These are phyloP conservation scores for Heterocephalus glaber DNA, from an alignment of 2,113 vertebrate genomes.

Conservation along the genomic window DNA sequence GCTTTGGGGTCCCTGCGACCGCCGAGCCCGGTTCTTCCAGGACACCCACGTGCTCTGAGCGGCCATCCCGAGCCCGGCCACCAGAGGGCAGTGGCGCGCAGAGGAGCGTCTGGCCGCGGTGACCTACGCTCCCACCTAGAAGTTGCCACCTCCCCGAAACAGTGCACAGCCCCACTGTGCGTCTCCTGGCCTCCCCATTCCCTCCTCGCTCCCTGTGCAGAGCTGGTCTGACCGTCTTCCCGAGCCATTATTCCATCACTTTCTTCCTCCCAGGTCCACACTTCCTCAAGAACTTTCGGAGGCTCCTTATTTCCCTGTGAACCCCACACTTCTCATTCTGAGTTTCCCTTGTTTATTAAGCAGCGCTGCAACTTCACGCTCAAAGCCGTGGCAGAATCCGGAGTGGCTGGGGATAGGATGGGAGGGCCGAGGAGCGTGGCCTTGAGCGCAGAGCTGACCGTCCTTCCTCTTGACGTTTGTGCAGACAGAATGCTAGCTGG, in stretches of 20 bases:
- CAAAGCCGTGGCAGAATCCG: background rate
- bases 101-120: accelerated
- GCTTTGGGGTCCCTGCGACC: background rate
- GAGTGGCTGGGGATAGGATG: background rate
- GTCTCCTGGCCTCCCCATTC: background rate
- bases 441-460: background rate
- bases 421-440: background rate
- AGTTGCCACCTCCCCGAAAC: background rate
- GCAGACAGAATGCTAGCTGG: background rate
- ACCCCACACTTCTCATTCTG: background rate
- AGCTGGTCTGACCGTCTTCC: background rate
- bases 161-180: accelerated
- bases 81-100: slow-evolving; percentile 73
- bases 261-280: background rate
- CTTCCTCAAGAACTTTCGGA: background rate
- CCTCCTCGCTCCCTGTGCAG: background rate
- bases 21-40: background rate
- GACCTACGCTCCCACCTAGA: background rate
- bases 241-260: background rate
- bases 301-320: background rate
- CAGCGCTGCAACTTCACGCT: background rate
- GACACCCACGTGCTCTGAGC: background rate
- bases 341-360: background rate
- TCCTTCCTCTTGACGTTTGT: background rate
- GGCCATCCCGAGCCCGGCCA: slow-evolving; percentile 7